Evolutionary conservation across 2,797 vertebrate species (phyloP).

Genomic region (Spinibarbus caldwelli): DNA sequence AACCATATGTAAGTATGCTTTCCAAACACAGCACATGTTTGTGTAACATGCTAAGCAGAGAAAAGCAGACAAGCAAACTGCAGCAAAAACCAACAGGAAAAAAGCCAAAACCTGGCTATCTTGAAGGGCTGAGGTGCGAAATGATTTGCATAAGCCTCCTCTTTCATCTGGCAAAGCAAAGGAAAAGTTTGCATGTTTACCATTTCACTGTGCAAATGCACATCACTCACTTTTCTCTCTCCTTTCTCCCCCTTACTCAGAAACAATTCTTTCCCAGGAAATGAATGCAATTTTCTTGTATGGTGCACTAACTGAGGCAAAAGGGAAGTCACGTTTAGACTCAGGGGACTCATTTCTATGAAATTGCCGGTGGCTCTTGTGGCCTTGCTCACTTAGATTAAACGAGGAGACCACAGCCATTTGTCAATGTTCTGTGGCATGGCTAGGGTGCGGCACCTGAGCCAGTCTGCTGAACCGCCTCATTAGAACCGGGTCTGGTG

Average conservation of each 20-base stretch:
- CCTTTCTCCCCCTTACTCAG: not conserved
- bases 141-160: constrained; percentile 63
- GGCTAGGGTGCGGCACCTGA: constrained; percentile 44
- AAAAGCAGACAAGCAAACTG: constrained; percentile 53
- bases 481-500: constrained; percentile 55
- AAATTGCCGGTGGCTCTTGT: constrained; percentile 54
- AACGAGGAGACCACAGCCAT: constrained; percentile 56
- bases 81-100: constrained; percentile 57
- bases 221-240: constrained; percentile 8
- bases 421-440: constrained; percentile 55
- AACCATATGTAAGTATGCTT: not conserved
- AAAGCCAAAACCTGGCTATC: constrained; percentile 57
- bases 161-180: constrained; percentile 62
- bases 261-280: constrained; percentile 53
- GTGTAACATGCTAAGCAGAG: constrained; percentile 41
- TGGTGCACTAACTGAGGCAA: constrained; percentile 48
- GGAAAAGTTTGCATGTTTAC: constrained; percentile 60
- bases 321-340: constrained; percentile 44
- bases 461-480: constrained; percentile 48
- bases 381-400: constrained; percentile 53
- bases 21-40: not conserved
- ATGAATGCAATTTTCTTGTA: constrained; percentile 54
- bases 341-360: constrained; percentile 53
- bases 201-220: constrained; percentile 50
- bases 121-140: constrained; percentile 57